Evolutionary conservation across 2,888 invertebrate species (phyloP).

Genomic region (Amphipoea lucens): DNA sequence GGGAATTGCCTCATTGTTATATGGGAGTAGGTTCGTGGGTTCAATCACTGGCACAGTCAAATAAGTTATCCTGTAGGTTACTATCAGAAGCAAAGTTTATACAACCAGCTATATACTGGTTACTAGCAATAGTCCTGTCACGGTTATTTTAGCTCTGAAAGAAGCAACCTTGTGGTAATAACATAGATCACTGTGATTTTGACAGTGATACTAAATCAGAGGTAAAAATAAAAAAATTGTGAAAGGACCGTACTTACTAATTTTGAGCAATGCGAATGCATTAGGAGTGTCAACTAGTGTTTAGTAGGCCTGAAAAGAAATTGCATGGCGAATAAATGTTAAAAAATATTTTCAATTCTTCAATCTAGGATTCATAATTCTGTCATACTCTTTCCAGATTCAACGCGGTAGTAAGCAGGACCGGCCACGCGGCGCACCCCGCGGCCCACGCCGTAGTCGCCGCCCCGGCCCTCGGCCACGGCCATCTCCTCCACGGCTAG

Average conservation of each 20-base stretch:
- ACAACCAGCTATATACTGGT: background rate
- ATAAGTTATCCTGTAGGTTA: background rate
- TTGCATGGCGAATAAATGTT: background rate
- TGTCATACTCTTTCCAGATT: constrained; percentile 81
- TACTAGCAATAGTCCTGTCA: background rate
- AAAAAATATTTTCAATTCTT: background rate
- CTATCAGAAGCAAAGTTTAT: background rate
- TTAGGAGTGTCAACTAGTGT: background rate
- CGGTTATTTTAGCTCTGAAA: too few relatives aligned
- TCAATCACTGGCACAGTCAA: background rate
- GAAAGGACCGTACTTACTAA: background rate
- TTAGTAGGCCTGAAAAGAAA: background rate
- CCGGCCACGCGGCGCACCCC: constrained; percentile 90
- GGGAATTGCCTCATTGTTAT: background rate
- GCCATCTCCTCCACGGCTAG: constrained; percentile 80
- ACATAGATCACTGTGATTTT: too few relatives aligned
- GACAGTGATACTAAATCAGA: background rate
- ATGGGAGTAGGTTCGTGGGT: background rate
- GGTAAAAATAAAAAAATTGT: too few relatives aligned
- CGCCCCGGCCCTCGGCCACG: constrained; percentile 81
- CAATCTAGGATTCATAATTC: background rate
- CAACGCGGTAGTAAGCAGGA: constrained; percentile 91
- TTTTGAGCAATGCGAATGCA: background rate
- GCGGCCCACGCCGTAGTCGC: constrained; percentile 79
- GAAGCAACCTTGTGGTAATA: too few relatives aligned